Percentiles rank a stretch among this genome's conserved stretches.
Evolutionary conservation across 2,888 invertebrate species (phyloP).

Genomic region (Eupithecia inturbata): DNA sequence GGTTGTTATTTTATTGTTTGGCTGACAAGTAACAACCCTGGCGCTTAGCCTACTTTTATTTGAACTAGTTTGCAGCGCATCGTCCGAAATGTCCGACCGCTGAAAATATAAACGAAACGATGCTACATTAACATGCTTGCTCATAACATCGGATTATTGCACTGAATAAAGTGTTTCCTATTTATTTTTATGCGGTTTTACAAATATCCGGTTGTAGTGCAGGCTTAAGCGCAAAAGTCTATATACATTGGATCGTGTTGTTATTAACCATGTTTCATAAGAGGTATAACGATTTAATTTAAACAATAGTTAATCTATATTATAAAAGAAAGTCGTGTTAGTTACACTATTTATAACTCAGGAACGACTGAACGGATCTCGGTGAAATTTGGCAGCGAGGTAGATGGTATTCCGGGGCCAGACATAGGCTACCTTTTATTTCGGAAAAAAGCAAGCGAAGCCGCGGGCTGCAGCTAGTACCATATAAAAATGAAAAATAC

Average conservation of each 20-base stretch:
- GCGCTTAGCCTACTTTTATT: constrained; percentile 3
- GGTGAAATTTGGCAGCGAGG: too few species aligned
- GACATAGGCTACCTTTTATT: too few species aligned
- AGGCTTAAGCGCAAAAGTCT: neutral
- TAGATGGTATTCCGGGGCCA: too few species aligned
- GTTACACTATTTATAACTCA: too few species aligned
- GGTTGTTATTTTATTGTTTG: neutral
- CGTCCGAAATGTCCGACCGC: neutral
- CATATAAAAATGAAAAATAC: too few species aligned
- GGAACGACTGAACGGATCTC: too few species aligned
- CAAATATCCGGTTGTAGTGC: neutral
- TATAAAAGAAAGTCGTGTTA: too few species aligned
- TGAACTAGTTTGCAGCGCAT: neutral
- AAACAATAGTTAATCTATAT: too few species aligned
- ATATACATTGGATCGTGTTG: neutral
- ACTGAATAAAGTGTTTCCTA: neutral
- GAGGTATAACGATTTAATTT: too few species aligned
- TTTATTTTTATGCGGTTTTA: neutral
- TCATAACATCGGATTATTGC: constrained; percentile 3
- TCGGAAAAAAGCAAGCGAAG: too few species aligned
- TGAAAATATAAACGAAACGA: neutral
- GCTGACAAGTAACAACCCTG: neutral
- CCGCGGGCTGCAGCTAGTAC: too few species aligned
- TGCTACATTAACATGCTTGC: neutral
- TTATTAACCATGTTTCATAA: too few species aligned